Conservation (phyloP, 2,113 vertebrate genomes). For the Mesitornis unicolor region DNA sequence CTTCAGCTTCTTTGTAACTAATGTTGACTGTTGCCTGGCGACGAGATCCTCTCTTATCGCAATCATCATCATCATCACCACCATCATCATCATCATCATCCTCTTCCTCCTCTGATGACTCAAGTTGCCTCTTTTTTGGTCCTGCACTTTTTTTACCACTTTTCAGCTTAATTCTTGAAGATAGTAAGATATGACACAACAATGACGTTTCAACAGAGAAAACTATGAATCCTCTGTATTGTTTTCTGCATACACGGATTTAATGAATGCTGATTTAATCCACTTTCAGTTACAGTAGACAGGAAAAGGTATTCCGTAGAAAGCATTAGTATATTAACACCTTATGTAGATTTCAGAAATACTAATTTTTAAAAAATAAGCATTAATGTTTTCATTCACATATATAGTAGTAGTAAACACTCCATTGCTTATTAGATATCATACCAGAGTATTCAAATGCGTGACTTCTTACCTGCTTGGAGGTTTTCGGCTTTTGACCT, state of each 20-base stretch:
- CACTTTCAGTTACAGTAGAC: neutral
- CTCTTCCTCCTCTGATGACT: constrained; percentile 79
- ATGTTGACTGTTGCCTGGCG: constrained; percentile 96
- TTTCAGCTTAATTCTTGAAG: constrained; percentile 83
- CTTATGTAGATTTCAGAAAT: neutral
- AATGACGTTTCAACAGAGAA: neutral
- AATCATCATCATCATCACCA: constrained; percentile 77
- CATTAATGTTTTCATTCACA: neutral
- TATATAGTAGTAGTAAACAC: neutral
- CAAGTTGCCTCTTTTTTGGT: constrained; percentile 83
- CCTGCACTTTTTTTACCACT: constrained; percentile 86
- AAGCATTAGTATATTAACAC: neutral
- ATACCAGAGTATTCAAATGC: neutral
- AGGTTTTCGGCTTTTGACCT: constrained; percentile 92
- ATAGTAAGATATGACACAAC: neutral
- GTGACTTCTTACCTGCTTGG: constrained; percentile 82
- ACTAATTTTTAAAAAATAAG: neutral
- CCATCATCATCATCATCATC: constrained; percentile 69
- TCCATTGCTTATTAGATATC: neutral
- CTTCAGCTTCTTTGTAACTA: constrained; percentile 97
- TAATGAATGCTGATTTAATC: neutral
- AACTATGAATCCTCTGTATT: neutral
- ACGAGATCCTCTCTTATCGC: constrained; percentile 88
- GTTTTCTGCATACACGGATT: neutral
- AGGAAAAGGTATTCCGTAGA: neutral